Base-by-base conservation (phyloP, 2,888 invertebrate genomes). In the Nomada hirtipes region DNA sequence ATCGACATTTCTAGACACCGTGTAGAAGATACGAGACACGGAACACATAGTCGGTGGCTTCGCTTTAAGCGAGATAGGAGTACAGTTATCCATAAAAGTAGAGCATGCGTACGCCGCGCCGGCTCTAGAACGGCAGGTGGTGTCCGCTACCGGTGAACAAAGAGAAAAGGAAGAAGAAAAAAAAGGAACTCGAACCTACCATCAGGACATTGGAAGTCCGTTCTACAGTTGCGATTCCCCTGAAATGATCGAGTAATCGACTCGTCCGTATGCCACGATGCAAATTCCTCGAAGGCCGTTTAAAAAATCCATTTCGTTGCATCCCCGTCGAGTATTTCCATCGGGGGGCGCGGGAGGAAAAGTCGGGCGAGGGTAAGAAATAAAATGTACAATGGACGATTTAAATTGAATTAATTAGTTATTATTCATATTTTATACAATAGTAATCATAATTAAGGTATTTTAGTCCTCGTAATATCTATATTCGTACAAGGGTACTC, bases 381-480 rank as follows among this genome's bases (percentile, higher is more conserved):
- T 42, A n/a, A 79, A 65, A 60, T 13, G 18, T 47, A 20, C 23
- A 20, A 15, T 44, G 18, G n/a, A 13, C 52, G n/a, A 18, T 86
- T 90, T 92, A 91, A 93, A 92, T 93, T 92, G 92, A 93, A 93
- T 93, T 92, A 93, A 92, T 93, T 92, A 92, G 91, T 93, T 93
- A 93, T 93, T 93, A 93, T 93, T 93, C 91, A 92, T 92, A 92
- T 92, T 93, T 93, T 93, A 93, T 93, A 93, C 93, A 93, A 93
- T 93, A 93, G 91, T 93, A 91, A 93, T 93, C 91, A 92, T 93
- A 93, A 90, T 93, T 93, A 93, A 93, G 93, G 91, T 93, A 92
- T 92, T 93, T 93, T 93, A 92, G 90, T 92, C 90, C 90, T 89
- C 89, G 88, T 92, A 91, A 85, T 91, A 91, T 91, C 90, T 92